These are phyloP conservation scores for Cyphomyrus plagiostoma DNA, from an alignment of 2,113 vertebrate genomes.

Conservation along the genomic window DNA sequence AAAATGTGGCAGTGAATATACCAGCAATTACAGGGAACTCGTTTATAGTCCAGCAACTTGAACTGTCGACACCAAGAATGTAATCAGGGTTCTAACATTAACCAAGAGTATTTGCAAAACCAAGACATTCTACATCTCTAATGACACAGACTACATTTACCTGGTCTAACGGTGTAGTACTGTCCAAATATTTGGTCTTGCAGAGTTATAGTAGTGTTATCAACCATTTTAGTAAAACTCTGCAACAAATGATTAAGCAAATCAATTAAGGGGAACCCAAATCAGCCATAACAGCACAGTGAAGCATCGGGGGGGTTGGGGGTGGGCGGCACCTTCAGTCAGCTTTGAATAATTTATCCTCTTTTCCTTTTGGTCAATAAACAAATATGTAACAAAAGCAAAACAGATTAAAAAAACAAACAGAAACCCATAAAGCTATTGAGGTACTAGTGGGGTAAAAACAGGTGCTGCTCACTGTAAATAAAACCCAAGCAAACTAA, in stretches of 20 bases:
- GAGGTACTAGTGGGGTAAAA: constrained; percentile 52
- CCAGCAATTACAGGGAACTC: constrained; percentile 68
- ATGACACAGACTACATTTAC: constrained; percentile 39
- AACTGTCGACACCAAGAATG: constrained; percentile 68
- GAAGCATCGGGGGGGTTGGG: constrained; percentile 31
- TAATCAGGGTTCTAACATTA: constrained; percentile 70
- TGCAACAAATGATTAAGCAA: constrained; percentile 27
- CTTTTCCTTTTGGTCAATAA: constrained; percentile 60
- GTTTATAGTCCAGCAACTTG: constrained; percentile 68
- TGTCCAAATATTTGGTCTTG: constrained; percentile 42
- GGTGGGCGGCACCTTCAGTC: constrained; percentile 8
- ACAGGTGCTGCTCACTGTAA: constrained; percentile 52
- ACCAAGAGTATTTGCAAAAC: constrained; percentile 32
- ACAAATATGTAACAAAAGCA: constrained; percentile 65
- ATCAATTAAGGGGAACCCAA: constrained; percentile 7
- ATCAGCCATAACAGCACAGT: constrained; percentile 33
- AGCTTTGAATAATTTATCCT: constrained; percentile 16
- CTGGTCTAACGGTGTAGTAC: constrained; percentile 37
- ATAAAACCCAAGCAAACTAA: constrained; percentile 77
- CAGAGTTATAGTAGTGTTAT: constrained; percentile 50
- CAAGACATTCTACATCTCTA: constrained; percentile 10
- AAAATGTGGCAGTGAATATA: constrained; percentile 86
- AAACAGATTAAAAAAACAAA: constrained; percentile 70
- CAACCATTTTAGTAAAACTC: constrained; percentile 48
- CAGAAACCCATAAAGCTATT: constrained; percentile 46